These are phyloP conservation scores for Cydia strobilella DNA, from an alignment of 1,140 invertebrate species.

Conservation along the genomic window DNA sequence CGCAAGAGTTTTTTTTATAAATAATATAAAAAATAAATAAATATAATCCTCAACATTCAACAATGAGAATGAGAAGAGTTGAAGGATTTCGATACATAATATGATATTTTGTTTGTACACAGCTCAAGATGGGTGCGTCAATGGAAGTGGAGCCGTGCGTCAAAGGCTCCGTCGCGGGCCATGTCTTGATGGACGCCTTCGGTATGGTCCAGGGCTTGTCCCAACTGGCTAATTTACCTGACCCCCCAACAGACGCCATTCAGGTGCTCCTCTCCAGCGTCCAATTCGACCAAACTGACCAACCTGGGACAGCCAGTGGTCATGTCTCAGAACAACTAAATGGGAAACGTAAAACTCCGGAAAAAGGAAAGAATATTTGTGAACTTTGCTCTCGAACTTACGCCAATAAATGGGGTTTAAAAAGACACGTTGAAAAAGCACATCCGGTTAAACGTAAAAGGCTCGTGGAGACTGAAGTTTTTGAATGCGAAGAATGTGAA, in stretches of 20 bases:
- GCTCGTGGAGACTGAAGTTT: neutral
- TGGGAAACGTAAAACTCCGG: neutral
- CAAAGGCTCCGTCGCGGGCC: neutral
- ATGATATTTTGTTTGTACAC: neutral
- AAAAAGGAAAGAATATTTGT: neutral
- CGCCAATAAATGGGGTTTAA: neutral
- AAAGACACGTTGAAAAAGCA: neutral
- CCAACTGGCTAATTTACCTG: neutral
- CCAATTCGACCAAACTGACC: neutral
- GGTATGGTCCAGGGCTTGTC: neutral
- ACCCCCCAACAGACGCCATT: neutral
- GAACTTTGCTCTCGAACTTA: neutral
- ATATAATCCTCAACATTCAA: too few relatives aligned
- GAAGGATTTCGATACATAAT: neutral
- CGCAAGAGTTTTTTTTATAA: too few relatives aligned
- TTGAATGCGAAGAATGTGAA: neutral
- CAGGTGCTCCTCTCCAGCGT: neutral
- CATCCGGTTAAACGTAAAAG: neutral
- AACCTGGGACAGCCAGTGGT: neutral
- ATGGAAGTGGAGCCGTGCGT: neutral
- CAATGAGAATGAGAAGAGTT: too few relatives aligned
- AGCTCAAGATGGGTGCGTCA: neutral
- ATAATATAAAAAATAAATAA: too few relatives aligned
- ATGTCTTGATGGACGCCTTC: neutral
- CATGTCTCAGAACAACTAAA: too few relatives aligned